Evolutionary conservation across 2,797 vertebrate genomes (phyloP), one percentile per base, ranked within the genome.

Genomic region (Chelonia mydas): DNA sequence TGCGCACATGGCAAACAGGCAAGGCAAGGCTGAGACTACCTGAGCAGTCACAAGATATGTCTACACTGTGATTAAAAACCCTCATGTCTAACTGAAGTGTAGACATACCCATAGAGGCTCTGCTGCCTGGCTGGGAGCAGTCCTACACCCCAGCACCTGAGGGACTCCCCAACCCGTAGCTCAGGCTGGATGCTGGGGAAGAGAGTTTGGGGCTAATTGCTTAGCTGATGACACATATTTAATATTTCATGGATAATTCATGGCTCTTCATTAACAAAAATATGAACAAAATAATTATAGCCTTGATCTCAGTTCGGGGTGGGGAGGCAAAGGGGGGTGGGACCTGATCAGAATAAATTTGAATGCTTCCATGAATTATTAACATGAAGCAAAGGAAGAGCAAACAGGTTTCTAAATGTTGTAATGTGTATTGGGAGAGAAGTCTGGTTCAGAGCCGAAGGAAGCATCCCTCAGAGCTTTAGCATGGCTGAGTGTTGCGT

Each of bases 241-340:
- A 83, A 91, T 13, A 13, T 53, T 83, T 57, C n/a, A 12, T 90
- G 51, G 82, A 94, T 94, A 72, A 83, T 93, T 93, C 79, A 86
- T 81, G 50, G 61, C 83, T 92, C 0, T 0, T 89, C 68, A 57
- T 87, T 84, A 92, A 84, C 23, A 90, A 86, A 89, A 92, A 53
- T 31, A 51, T 65, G 61, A 72, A 51, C 50, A 51, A 76, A 72
- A 76, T 86, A 81, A 78, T 87, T 79, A 78, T 81, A 83, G 85
- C 72, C n/a, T 31, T 12, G 19, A 37, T 47, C n/a, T 0, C 0
- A 17, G 68, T 45, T 59, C 74, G 74, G 57, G 6, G 37, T 0
- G 2, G 8, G 51, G n/a, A 11, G 10, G 55, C 65, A 72, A 37
- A 53, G 16, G 27, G 53, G 25, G 0, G 5, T 33, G 82, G 25